Evolutionary conservation across 1,140 invertebrate species (phyloP), one percentile per base, ranked within the genome.

Genomic region (Cherax destructor): DNA sequence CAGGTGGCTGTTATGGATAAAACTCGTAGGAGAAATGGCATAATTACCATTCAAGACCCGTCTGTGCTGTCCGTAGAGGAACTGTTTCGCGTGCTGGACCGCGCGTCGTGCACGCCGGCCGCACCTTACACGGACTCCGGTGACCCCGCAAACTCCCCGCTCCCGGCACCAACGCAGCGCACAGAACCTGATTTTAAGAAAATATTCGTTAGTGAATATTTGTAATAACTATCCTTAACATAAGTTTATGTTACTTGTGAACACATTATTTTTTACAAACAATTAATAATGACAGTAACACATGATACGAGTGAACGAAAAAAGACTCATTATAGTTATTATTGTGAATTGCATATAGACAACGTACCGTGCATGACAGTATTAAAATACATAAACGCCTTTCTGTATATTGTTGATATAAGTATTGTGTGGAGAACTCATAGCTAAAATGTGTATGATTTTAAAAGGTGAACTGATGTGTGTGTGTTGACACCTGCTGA

Each of bases 21-120:
- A 61, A 65, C 49, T 3, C 86, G 90, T 4, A 74, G 92, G 24
- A 89, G 91, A 72, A 93, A 93, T 74, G 92, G 92, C 21, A 93
- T 93, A 81, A 92, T 93, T 56, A 93, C 92, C 24, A 93, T 93
- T 30, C 87, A 87, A 59, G 92, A 93, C 52, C 92, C 92, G 3
- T 93, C 92, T 11, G 92, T 89, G 24, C 74, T 93, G 24, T 93
- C 92, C 3, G 92, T 93, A 1, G 91, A 92, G 78, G 92, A 93
- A 65, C 87, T 93, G n/a, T 90, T 93, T 49, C 88, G 84, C 16
- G 92, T 93, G 72, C 85, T 93, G n/a, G 91, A 93, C 72, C 50
- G 92, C 24, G 92, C 92, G 0, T 83, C 91, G 7, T 74, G 72
- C 56, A 87, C 84, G 16, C 21, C 77, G 10, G 84, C 74, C 61